phyloP scores from a whole-genome alignment of 2,888 invertebrate species.

The Tillus elongatus region DNA sequence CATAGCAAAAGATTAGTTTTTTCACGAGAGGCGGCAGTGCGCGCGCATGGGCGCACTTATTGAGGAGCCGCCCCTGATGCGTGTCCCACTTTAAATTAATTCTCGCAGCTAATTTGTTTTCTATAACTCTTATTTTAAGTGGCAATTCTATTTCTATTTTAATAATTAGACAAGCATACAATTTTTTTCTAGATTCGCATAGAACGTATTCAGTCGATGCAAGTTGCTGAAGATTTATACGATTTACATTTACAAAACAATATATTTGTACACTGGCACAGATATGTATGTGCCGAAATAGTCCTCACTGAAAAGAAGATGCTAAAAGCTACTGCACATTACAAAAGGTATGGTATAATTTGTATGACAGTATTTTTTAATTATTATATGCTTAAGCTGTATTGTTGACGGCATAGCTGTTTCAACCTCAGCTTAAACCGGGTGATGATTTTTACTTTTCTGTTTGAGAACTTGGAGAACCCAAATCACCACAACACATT shows the following conservation, averaged over 20 bases:
- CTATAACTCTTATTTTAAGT: not conserved
- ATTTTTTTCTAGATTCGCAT: conserved; percentile 7
- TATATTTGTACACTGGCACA: conserved; percentile 32
- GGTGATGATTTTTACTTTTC: too few relatives aligned
- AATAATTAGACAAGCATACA: not conserved
- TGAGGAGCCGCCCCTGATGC: too few relatives aligned
- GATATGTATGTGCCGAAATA: conserved; percentile 28
- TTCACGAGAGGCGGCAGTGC: too few relatives aligned
- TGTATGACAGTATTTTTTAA: conserved; percentile 9
- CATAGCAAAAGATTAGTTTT: too few relatives aligned
- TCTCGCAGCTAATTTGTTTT: too few relatives aligned
- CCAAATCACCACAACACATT: too few relatives aligned
- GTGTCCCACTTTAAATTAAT: too few relatives aligned
- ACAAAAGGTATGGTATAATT: conserved; percentile 47
- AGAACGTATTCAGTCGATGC: conserved; percentile 45
- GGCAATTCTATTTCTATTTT: not conserved
- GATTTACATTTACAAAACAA: conserved; percentile 43
- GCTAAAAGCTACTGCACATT: conserved; percentile 42
- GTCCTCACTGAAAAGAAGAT: conserved; percentile 25
- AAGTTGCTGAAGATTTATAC: conserved; percentile 65
- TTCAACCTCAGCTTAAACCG: too few relatives aligned
- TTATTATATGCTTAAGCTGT: too few relatives aligned
- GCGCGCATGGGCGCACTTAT: too few relatives aligned
- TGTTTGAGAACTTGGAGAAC: too few relatives aligned
- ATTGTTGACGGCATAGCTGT: too few relatives aligned